A percentile compares a stretch with the other conserved stretches of the same genome.
These are phyloP conservation scores for Petroica traversi DNA, from an alignment of 2,113 vertebrate genomes.

Conservation along the genomic window DNA sequence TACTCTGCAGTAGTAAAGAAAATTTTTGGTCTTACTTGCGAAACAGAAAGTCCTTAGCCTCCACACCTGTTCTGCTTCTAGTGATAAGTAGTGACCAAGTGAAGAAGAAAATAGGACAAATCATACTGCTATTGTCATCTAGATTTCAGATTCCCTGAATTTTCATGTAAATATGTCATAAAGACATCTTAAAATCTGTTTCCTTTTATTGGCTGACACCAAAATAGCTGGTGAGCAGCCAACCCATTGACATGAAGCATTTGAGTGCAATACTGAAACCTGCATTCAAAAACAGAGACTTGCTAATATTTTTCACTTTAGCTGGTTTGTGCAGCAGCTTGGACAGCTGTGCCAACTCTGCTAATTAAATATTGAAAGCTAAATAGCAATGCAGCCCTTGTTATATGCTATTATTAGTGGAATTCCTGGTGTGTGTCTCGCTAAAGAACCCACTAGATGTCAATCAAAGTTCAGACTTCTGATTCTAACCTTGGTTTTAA, in stretches of 20 bases:
- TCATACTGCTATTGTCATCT: neutral
- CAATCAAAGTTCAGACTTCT: constrained; percentile 26
- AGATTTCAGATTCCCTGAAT: neutral
- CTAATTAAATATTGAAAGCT: neutral
- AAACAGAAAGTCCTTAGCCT: neutral
- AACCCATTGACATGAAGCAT: fast-evolving
- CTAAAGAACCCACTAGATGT: neutral
- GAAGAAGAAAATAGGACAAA: neutral
- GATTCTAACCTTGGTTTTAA: neutral
- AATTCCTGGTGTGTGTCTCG: neutral
- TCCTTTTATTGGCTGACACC: neutral
- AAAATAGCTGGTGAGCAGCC: neutral
- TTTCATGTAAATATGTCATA: neutral
- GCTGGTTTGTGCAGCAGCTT: neutral
- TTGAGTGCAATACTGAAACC: neutral
- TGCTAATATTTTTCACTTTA: neutral
- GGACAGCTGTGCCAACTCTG: neutral
- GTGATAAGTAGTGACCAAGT: neutral
- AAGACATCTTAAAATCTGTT: neutral
- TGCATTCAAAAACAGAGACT: neutral
- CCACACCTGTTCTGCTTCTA: neutral
- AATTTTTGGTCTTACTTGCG: neutral
- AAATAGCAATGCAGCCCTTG: neutral
- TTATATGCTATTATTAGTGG: neutral
- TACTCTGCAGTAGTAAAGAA: neutral